Evolutionary conservation across 2,113 vertebrate species (phyloP).

Genomic region (Trichechus manatus): DNA sequence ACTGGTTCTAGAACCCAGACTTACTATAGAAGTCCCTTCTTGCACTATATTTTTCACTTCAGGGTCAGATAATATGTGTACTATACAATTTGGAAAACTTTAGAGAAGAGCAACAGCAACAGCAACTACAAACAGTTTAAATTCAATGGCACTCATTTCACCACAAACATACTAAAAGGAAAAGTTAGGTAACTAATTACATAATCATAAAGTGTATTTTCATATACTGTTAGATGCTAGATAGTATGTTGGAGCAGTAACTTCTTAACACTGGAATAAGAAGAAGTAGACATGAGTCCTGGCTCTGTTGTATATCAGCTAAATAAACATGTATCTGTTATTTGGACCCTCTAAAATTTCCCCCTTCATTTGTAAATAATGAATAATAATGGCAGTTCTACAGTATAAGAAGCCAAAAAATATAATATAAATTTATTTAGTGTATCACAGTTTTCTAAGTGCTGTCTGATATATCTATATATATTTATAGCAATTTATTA

Average conservation of each 20-base stretch:
- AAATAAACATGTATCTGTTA: not conserved
- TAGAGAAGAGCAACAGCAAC: not conserved
- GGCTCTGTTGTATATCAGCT: not conserved
- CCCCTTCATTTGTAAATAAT: not conserved
- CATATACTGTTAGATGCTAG: not conserved
- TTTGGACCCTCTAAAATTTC: not conserved
- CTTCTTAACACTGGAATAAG: not conserved
- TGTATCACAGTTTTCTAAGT: constrained; percentile 3
- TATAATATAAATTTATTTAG: not conserved
- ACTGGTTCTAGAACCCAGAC: not conserved
- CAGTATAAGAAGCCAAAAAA: not conserved
- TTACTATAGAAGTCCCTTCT: not conserved
- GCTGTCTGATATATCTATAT: not conserved
- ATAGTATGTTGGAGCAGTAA: not conserved
- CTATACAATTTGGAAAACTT: not conserved
- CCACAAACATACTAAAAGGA: not conserved
- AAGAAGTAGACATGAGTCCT: not conserved
- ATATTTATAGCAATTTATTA: not conserved
- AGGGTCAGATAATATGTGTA: not conserved
- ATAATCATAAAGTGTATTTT: not conserved
- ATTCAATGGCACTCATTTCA: not conserved
- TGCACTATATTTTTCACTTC: not conserved
- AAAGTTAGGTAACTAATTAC: not conserved
- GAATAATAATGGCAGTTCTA: not conserved
- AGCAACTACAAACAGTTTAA: not conserved